Evolutionary conservation across 2,797 vertebrate genomes (phyloP).

Genomic region (Limosa lapponica): DNA sequence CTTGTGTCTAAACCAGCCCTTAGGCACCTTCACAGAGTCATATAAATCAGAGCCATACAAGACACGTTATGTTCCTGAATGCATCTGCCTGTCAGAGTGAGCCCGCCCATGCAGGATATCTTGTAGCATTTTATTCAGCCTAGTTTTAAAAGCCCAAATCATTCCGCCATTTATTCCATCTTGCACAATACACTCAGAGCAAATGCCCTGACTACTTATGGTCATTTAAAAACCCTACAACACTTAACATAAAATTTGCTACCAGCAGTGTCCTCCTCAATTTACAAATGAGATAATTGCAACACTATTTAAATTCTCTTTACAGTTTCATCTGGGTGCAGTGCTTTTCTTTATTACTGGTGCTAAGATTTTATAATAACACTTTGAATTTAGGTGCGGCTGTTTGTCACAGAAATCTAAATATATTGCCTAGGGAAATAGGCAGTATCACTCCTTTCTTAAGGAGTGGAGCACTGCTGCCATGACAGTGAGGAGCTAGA

Average conservation of each 20-base stretch:
- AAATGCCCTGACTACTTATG: constrained; percentile 42
- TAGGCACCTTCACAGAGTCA: constrained; percentile 49
- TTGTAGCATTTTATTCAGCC: constrained; percentile 43
- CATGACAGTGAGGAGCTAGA: not conserved
- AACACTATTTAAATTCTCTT: constrained; percentile 4
- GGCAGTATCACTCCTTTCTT: not conserved
- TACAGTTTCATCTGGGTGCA: not conserved
- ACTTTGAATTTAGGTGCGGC: not conserved
- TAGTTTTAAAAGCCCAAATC: constrained; percentile 56
- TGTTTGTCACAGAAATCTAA: not conserved
- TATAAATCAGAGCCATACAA: constrained; percentile 44
- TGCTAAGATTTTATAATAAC: constrained; percentile 1
- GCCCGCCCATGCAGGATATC: constrained; percentile 52
- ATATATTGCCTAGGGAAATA: not conserved
- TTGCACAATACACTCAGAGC: constrained; percentile 18
- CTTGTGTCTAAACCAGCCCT: constrained; percentile 58
- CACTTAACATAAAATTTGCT: constrained; percentile 20
- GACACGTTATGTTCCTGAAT: constrained; percentile 29
- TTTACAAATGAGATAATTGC: constrained; percentile 33
- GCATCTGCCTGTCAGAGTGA: constrained; percentile 61
- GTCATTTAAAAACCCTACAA: constrained; percentile 39
- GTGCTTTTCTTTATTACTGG: not conserved
- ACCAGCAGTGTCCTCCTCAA: constrained; percentile 9
- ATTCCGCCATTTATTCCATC: constrained; percentile 61
- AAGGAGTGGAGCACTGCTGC: not conserved